phyloP scores from a whole-genome alignment of 2,888 invertebrate species.

The Pheosia gnoma region DNA sequence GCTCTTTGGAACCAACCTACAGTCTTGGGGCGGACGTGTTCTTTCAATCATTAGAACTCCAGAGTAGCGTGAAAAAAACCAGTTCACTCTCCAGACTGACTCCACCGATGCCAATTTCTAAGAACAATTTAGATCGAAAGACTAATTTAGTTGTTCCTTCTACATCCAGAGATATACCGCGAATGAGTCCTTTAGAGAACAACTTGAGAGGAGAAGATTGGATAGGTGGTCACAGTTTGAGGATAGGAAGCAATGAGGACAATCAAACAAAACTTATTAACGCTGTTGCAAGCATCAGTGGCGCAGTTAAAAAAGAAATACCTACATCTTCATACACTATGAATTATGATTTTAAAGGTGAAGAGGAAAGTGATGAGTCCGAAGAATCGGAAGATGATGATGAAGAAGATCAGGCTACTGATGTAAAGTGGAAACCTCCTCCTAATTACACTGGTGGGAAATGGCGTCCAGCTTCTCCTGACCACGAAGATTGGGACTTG shows the following conservation, averaged over 20 bases:
- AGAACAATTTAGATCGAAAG: conserved; percentile 60
- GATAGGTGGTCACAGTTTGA: conserved; percentile 85
- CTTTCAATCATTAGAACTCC: conserved; percentile 92
- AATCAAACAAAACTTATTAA: conserved; percentile 86
- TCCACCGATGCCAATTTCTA: conserved; percentile 69
- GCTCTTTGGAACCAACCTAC: conserved; percentile 78
- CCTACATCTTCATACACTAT: conserved; percentile 64
- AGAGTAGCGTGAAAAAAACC: conserved; percentile 87
- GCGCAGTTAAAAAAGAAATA: conserved; percentile 80
- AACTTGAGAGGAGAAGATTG: conserved; percentile 84
- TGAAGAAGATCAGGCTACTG: conserved; percentile 81
- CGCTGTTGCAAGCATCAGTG: conserved; percentile 86
- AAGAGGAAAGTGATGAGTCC: conserved; percentile 81
- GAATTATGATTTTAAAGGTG: conserved; percentile 69
- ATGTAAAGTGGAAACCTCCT: conserved; percentile 90
- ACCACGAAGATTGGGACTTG: conserved; percentile 83
- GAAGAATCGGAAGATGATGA: conserved; percentile 85
- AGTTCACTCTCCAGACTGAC: conserved; percentile 76
- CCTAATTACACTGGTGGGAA: conserved; percentile 77
- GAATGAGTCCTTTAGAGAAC: conserved; percentile 71
- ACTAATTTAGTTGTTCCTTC: conserved; percentile 56
- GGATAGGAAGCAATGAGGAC: conserved; percentile 81
- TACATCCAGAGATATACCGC: conserved; percentile 64
- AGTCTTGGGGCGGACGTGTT: conserved; percentile 92
- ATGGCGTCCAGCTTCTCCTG: conserved; percentile 76